Base-by-base conservation (phyloP, 2,113 vertebrate species). In the Melanerpes formicivorus region DNA sequence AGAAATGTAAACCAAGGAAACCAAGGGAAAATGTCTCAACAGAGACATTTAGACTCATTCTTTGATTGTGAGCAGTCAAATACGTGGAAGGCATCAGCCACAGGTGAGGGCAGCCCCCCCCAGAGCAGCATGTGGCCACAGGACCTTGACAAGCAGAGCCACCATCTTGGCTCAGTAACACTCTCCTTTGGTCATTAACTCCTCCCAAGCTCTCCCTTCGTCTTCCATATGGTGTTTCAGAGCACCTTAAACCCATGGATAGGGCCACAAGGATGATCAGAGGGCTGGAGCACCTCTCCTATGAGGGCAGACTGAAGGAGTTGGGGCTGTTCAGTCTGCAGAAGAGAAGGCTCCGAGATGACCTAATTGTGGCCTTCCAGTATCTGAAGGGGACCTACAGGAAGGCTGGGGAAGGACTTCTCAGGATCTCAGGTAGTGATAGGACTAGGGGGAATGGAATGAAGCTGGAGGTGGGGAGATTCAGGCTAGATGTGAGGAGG, bases 211-310 rank as follows among this genome's bases (percentile, higher is more conserved):
- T 54, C 44, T 93, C 50, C 27, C 18, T 79, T 74, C 40, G 13
- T 75, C 70, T 88, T 88, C 66, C 40, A 54, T 9, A 17, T 78
- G 22, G 59, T 84, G 29, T 79, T 95, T 87, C 48, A 69, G 84
- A 60, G 40, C 21, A 65, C 48, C 44, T 81, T 74, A 37, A 88
- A 14, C 37, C 9, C 0, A 1, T 29, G 44, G 58, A 84, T 14
- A 58, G 44, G n/a, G n/a, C n/a, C n/a, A n/a, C n/a, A n/a, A n/a
- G n/a, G n/a, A n/a, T n/a, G n/a, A n/a, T n/a, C n/a, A n/a, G n/a
- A n/a, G n/a, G n/a, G n/a, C n/a, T n/a, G n/a, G n/a, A n/a, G n/a
- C n/a, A n/a, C n/a, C n/a, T n/a, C n/a, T n/a, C n/a, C n/a, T n/a
- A n/a, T n/a, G n/a, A n/a, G n/a, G n/a, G n/a, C n/a, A n/a, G n/a